These are phyloP conservation scores for Marasmarcha lunaedactyla DNA, from an alignment of 2,888 invertebrate species.

Conservation along the genomic window DNA sequence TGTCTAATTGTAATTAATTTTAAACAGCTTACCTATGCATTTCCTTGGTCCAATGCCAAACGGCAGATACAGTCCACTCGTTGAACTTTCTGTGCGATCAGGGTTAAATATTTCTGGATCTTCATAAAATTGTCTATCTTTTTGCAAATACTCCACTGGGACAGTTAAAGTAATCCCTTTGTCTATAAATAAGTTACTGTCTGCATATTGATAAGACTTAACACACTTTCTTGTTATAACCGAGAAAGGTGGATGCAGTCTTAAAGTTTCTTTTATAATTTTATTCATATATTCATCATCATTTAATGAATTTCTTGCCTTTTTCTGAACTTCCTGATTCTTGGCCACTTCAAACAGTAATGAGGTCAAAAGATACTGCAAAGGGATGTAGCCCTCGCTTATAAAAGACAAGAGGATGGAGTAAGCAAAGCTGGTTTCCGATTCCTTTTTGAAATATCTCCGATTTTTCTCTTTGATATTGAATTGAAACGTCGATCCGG, in stretches of 20 bases:
- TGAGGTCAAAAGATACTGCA: slow-evolving; percentile 37
- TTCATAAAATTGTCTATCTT: slow-evolving; percentile 36
- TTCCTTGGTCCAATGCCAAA: slow-evolving; percentile 58
- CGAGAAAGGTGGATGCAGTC: slow-evolving; percentile 51
- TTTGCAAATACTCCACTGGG: slow-evolving; percentile 47
- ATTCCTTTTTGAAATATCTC: slow-evolving; percentile 20
- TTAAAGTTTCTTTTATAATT: slow-evolving; percentile 47
- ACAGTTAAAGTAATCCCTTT: slow-evolving; percentile 43
- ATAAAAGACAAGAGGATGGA: slow-evolving; percentile 39
- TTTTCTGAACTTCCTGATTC: slow-evolving; percentile 34
- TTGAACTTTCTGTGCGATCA: slow-evolving; percentile 41
- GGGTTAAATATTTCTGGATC: slow-evolving; percentile 42
- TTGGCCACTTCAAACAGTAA: slow-evolving; percentile 44
- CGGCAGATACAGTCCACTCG: slow-evolving; percentile 35
- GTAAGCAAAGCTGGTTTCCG: slow-evolving; percentile 37
- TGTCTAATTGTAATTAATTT: too few relatives aligned
- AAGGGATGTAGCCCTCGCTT: slow-evolving; percentile 52
- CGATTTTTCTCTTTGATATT: slow-evolving; percentile 29
- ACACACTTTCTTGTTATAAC: slow-evolving; percentile 46
- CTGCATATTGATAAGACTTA: slow-evolving; percentile 41
- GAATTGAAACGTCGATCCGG: slow-evolving; percentile 30
- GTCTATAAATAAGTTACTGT: slow-evolving; percentile 39
- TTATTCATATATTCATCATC: slow-evolving; percentile 38
- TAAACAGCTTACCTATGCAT: slow-evolving; percentile 52
- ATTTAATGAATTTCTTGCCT: slow-evolving; percentile 29